Percentiles rank a stretch among this genome's conserved stretches.
These are phyloP conservation scores for Alauda arvensis DNA, from an alignment of 2,797 vertebrate genomes.

Conservation along the genomic window DNA sequence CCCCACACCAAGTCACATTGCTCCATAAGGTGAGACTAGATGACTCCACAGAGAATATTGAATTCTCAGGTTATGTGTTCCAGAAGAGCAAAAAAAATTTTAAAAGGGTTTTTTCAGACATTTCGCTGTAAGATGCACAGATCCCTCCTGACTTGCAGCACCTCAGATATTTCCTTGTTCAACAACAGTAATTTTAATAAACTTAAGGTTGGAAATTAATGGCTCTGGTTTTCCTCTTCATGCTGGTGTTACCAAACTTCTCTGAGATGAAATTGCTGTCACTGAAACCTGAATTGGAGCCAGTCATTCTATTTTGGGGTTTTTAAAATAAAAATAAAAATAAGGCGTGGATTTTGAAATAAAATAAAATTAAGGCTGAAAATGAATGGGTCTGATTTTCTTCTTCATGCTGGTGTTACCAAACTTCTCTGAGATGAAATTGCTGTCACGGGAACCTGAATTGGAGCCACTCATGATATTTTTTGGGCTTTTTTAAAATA, in stretches of 20 bases:
- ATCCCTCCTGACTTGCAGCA: not conserved
- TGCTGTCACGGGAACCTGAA: no score
- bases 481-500: no score
- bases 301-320: not conserved
- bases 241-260: not conserved
- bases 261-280: not conserved
- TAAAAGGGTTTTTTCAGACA: not conserved
- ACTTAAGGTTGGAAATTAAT: not conserved
- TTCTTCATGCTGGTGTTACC: no score
- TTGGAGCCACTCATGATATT: no score
- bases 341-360: not conserved
- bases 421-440: no score
- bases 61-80: not conserved
- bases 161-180: not conserved
- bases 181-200: not conserved
- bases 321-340: no score
- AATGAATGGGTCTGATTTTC: no score
- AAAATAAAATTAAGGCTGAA: not conserved
- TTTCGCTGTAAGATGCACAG: not conserved
- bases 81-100: not conserved
- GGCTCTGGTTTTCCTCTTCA: not conserved
- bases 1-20: not conserved
- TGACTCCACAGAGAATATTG: not conserved
- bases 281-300: not conserved
- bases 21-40: fast-evolving